These are phyloP conservation scores for Eristalinus aeneus DNA, from an alignment of 2,888 invertebrate species.

Conservation along the genomic window DNA sequence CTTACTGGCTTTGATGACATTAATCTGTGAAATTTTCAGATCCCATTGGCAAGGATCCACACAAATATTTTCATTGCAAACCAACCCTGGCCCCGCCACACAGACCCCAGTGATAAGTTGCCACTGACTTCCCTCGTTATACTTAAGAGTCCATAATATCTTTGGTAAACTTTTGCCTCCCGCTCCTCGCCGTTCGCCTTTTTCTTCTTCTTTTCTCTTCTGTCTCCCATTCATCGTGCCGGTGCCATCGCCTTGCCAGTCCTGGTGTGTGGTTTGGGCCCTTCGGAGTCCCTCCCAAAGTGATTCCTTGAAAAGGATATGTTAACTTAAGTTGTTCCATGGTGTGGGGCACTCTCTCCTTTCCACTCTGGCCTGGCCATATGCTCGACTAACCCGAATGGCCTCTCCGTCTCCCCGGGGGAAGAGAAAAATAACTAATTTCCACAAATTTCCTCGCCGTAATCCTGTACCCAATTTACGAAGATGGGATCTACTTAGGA, in stretches of 20 bases:
- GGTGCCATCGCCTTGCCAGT: not conserved
- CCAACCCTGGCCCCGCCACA: constrained; percentile 13
- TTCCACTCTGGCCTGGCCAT: constrained; percentile 46
- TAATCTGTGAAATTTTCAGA: constrained; percentile 64
- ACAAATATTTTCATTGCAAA: constrained; percentile 67
- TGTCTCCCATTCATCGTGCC: not conserved
- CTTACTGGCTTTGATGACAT: constrained; percentile 47
- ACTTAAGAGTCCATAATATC: constrained; percentile 71
- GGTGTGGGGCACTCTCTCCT: constrained; percentile 16
- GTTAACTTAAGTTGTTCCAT: constrained; percentile 57
- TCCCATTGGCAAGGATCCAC: constrained; percentile 60
- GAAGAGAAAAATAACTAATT: constrained; percentile 60
- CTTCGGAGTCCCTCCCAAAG: constrained; percentile 6
- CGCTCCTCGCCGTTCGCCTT: constrained; percentile 11
- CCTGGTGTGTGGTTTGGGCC: not conserved
- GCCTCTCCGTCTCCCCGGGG: not conserved
- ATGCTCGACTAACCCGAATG: constrained; percentile 30
- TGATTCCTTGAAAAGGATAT: constrained; percentile 55
- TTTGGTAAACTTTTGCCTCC: constrained; percentile 67
- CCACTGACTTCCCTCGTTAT: constrained; percentile 68
- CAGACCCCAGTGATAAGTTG: constrained; percentile 66
- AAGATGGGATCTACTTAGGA: constrained; percentile 67
- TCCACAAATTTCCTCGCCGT: constrained; percentile 70
- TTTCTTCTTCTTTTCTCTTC: constrained; percentile 6
- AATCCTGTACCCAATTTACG: constrained; percentile 71